Evolutionary conservation across 2,113 vertebrate species (phyloP).

Genomic region (Siphamia tubifer): DNA sequence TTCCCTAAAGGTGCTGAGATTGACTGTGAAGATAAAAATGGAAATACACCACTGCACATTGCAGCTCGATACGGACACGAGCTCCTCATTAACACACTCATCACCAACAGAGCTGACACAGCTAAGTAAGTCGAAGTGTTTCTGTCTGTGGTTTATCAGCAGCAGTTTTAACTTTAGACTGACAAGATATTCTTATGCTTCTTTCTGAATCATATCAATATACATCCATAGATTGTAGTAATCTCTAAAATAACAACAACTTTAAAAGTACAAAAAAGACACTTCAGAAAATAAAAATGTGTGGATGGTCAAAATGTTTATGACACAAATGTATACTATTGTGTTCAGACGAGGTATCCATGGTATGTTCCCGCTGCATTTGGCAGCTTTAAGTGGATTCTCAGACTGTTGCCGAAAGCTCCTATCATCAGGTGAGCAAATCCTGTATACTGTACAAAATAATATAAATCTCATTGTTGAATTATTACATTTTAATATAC

Average conservation of each 20-base stretch:
- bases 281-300: no score
- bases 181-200: no score
- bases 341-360: constrained; percentile 90
- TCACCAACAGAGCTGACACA: constrained; percentile 94
- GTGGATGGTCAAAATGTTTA: neutral
- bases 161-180: neutral
- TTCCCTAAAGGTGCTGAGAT: constrained; percentile 88
- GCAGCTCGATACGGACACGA: constrained; percentile 97
- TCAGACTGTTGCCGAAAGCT: constrained; percentile 98
- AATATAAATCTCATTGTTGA: neutral
- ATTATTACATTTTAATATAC: neutral
- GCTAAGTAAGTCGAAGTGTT: constrained; percentile 86
- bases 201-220: no score
- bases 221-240: no score
- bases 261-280: no score
- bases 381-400: constrained; percentile 98
- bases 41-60: constrained; percentile 97
- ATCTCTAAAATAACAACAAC: no score
- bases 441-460: neutral
- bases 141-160: neutral
- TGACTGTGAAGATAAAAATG: constrained; percentile 97
- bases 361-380: constrained; percentile 97
- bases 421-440: constrained; percentile 89
- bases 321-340: neutral
- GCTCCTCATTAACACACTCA: constrained; percentile 96